Conservation (phyloP, 2,113 vertebrate species). For the Rhabdomys dilectus region DNA sequence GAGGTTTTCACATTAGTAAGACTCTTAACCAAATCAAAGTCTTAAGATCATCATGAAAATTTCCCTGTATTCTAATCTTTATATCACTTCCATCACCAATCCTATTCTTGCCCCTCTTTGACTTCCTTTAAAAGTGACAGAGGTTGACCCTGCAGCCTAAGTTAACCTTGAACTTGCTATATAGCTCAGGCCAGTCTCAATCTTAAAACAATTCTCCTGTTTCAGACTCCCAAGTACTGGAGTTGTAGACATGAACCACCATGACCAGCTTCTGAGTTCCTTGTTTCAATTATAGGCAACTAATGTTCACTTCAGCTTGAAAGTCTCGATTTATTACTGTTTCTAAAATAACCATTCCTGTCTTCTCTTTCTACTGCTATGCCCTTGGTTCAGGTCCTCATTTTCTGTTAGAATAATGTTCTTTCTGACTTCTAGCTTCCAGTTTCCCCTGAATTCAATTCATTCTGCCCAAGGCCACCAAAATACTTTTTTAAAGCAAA, state of each 20-base stretch:
- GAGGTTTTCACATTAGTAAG: slow-evolving; percentile 24
- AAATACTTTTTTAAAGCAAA: slow-evolving; percentile 34
- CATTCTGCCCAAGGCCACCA: slow-evolving; percentile 29
- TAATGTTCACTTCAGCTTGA: neutral
- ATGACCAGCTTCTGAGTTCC: slow-evolving; percentile 21
- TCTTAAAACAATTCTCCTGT: neutral
- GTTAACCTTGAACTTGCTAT: neutral
- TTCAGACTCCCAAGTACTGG: neutral
- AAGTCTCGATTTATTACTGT: slow-evolving; percentile 52
- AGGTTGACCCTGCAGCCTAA: no score
- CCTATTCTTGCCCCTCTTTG: neutral
- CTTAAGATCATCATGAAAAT: slow-evolving; percentile 14
- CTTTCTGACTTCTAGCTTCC: slow-evolving; percentile 24
- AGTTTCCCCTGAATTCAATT: slow-evolving; percentile 34
- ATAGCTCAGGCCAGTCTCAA: neutral
- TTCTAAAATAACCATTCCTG: slow-evolving; percentile 48
- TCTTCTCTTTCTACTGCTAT: slow-evolving; percentile 5
- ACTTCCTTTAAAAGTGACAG: neutral
- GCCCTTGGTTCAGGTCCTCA: slow-evolving; percentile 6
- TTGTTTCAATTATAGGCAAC: slow-evolving; percentile 14
- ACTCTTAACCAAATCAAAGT: slow-evolving; percentile 4
- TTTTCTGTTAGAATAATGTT: slow-evolving; percentile 45
- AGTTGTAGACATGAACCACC: neutral
- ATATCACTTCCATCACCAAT: neutral
- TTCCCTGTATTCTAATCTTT: neutral